A percentile compares a stretch with the other conserved stretches of the same genome.
Evolutionary conservation across 2,113 vertebrate species (phyloP).

Genomic region (Haplochromis vanheusdeni): DNA sequence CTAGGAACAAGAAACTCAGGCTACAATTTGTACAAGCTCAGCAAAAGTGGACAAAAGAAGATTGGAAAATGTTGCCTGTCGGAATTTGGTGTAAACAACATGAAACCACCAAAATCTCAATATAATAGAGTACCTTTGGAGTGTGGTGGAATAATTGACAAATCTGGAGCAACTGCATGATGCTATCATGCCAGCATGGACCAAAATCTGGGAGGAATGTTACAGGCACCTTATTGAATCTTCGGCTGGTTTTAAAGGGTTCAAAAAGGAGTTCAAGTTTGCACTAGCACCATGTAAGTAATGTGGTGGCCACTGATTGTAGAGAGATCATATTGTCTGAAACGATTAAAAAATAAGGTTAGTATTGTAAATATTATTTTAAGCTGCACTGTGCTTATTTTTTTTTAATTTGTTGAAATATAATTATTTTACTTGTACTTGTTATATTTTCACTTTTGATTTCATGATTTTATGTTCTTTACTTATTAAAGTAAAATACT

Average conservation of each 20-base stretch:
- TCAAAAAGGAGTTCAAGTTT: background rate
- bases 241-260: background rate
- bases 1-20: background rate
- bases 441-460: background rate
- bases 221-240: background rate
- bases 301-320: background rate
- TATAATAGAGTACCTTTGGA: background rate
- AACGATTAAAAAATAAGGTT: fast-evolving
- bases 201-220: background rate
- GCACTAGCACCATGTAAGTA: background rate
- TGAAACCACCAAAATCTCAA: background rate
- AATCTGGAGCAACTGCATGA: background rate
- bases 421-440: background rate
- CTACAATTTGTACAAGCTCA: background rate
- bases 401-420: background rate
- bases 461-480: background rate
- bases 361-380: background rate
- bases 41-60: background rate
- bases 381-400: background rate
- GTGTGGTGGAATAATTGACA: background rate
- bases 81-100: background rate
- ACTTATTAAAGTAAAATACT: background rate
- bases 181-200: background rate
- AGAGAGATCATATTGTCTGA: fast-evolving
- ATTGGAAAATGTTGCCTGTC: background rate